These are phyloP conservation scores for Cichlasoma orientale DNA, from an alignment of 2,797 vertebrate species.

Conservation along the genomic window DNA sequence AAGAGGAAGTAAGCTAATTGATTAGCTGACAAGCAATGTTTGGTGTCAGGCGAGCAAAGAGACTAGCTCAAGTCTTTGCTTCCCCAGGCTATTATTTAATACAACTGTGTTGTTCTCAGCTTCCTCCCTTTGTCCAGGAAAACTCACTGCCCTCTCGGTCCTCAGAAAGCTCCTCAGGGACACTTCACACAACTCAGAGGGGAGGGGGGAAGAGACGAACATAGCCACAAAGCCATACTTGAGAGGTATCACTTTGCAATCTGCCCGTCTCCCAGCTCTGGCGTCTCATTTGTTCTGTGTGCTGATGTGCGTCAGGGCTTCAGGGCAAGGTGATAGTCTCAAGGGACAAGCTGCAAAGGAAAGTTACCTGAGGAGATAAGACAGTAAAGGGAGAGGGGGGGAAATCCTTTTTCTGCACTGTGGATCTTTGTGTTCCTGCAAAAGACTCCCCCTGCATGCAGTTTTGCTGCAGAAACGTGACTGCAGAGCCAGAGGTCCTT, in stretches of 20 bases:
- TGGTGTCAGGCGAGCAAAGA: slow-evolving; percentile 60
- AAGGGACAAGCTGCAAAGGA: slow-evolving; percentile 75
- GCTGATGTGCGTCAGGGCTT: slow-evolving; percentile 83
- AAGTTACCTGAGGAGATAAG: slow-evolving; percentile 80
- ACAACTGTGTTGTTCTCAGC: slow-evolving; percentile 70
- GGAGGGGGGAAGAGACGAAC: slow-evolving; percentile 46
- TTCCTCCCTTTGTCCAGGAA: slow-evolving; percentile 73
- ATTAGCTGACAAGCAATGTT: slow-evolving; percentile 66
- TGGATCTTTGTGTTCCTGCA: slow-evolving; percentile 70
- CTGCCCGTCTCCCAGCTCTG: slow-evolving; percentile 72
- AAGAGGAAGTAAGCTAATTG: slow-evolving; percentile 70
- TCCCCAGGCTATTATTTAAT: slow-evolving; percentile 71
- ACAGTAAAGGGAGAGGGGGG: slow-evolving; percentile 34
- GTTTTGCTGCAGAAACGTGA: slow-evolving; percentile 71
- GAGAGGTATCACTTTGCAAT: slow-evolving; percentile 85
- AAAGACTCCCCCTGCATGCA: slow-evolving; percentile 49
- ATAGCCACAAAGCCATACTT: slow-evolving; percentile 76
- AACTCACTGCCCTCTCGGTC: slow-evolving; percentile 69
- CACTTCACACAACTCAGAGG: slow-evolving; percentile 72
- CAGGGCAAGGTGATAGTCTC: slow-evolving; percentile 81
- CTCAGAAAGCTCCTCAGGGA: slow-evolving; percentile 71
- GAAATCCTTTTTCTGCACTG: slow-evolving; percentile 41
- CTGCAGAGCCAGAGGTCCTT: slow-evolving; percentile 66
- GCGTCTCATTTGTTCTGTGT: slow-evolving; percentile 84
- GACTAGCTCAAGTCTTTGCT: slow-evolving; percentile 41